Conservation (phyloP, 92 coral and sea anemone species). For the Chrysogorgia sp. region DNA sequence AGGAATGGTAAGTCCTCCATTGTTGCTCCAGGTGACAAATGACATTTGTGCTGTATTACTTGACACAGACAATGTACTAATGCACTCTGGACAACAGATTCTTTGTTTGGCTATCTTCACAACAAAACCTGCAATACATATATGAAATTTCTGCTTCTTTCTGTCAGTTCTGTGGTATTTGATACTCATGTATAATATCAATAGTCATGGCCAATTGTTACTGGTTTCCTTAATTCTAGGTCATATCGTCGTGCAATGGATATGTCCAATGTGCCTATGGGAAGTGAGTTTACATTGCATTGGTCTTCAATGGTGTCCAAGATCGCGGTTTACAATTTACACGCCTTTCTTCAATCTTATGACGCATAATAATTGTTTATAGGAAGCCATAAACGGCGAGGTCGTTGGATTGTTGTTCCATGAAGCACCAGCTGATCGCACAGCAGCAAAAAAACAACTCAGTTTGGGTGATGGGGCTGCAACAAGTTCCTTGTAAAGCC, state of each 20-base stretch:
- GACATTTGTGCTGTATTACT: neutral
- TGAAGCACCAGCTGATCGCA: no score
- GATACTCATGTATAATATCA: neutral
- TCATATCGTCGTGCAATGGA: neutral
- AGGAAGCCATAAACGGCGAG: no score
- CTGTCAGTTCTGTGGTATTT: neutral
- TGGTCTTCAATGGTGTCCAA: no score
- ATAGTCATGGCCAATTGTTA: neutral
- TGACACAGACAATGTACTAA: neutral
- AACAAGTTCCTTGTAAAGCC: no score
- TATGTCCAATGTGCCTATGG: neutral
- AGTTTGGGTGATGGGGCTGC: no score
- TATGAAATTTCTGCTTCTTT: conserved; percentile 25
- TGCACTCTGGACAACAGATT: conserved; percentile 12
- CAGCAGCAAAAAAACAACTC: no score
- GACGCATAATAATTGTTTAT: no score
- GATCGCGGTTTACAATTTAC: no score
- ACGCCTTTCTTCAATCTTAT: no score
- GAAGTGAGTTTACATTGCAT: neutral
- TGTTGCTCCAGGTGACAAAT: conserved; percentile 18
- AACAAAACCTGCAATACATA: conserved; percentile 32
- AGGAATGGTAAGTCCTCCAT: conserved; percentile 8
- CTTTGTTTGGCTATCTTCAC: conserved; percentile 14
- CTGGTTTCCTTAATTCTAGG: neutral
- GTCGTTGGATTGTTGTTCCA: no score